phyloP scores from a whole-genome alignment of 2,888 invertebrate genomes.

The Syrista parreyssii region DNA sequence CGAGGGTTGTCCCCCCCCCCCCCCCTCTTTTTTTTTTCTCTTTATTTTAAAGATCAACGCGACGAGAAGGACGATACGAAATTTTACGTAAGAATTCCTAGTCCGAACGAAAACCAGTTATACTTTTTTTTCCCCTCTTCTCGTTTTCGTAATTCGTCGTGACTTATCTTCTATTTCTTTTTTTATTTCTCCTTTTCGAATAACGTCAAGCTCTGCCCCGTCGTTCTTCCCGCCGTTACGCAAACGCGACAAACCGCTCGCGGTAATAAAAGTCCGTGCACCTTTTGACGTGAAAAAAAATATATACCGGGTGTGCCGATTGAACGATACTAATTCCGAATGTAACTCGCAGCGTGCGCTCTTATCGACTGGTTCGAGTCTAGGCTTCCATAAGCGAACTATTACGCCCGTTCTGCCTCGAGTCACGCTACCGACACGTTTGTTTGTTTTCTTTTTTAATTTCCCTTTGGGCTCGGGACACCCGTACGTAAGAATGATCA shows the following conservation, averaged over 20 bases:
- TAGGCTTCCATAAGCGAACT: neutral
- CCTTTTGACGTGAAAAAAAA: neutral
- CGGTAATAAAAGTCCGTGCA: slow-evolving; percentile 6
- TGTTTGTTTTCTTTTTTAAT: neutral
- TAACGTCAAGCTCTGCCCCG: slow-evolving; percentile 10
- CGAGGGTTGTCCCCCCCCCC: neutral
- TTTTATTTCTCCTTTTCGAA: slow-evolving; percentile 16
- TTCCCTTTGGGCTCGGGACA: neutral
- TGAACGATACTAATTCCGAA: neutral
- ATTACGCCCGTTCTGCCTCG: neutral
- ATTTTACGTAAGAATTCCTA: neutral
- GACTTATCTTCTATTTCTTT: slow-evolving; percentile 1
- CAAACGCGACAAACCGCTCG: neutral
- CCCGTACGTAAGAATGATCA: neutral
- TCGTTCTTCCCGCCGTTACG: slow-evolving; percentile 9
- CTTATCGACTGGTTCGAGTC: neutral
- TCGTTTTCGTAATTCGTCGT: slow-evolving; percentile 10
- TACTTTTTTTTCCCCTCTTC: slow-evolving; percentile 18
- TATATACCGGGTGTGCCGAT: slow-evolving; percentile 2
- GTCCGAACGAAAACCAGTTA: slow-evolving; percentile 5
- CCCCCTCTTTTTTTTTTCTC: neutral
- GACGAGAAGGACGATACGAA: neutral
- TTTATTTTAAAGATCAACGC: neutral
- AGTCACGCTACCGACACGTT: neutral
- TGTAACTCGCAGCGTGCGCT: neutral